Conservation (phyloP, 2,113 vertebrate species). For the Plestiodon gilberti region DNA sequence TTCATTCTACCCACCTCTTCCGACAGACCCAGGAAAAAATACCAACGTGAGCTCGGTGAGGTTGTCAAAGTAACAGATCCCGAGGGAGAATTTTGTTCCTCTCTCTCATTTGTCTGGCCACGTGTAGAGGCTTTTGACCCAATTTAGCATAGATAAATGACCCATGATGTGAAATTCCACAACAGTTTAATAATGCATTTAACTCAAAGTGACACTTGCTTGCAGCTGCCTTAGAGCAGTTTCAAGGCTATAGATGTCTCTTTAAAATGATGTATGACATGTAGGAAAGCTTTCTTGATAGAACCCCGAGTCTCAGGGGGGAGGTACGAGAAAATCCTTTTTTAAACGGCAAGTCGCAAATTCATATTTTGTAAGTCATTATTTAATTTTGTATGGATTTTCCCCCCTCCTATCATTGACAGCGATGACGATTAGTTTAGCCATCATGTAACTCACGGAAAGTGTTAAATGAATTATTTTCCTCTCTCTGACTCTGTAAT, state of each 20-base stretch:
- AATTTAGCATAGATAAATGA: slow-evolving; percentile 96
- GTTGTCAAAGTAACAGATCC: slow-evolving; percentile 71
- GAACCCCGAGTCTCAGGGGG: slow-evolving; percentile 65
- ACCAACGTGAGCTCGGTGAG: slow-evolving; percentile 63
- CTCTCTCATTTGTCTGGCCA: slow-evolving; percentile 80
- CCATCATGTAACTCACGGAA: slow-evolving; percentile 54
- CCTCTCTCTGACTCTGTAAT: slow-evolving; percentile 17
- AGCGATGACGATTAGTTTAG: slow-evolving; percentile 60
- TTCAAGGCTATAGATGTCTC: slow-evolving; percentile 84
- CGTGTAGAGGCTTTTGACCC: slow-evolving; percentile 87
- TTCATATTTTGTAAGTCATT: slow-evolving; percentile 67
- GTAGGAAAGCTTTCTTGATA: slow-evolving; percentile 72
- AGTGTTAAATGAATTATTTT: slow-evolving; percentile 66
- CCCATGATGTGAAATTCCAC: slow-evolving; percentile 86
- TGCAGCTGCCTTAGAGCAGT: slow-evolving; percentile 89
- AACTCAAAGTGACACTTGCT: slow-evolving; percentile 98
- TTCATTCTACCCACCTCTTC: slow-evolving; percentile 21
- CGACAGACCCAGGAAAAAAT: slow-evolving; percentile 58
- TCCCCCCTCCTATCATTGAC: slow-evolving; percentile 57
- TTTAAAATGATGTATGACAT: slow-evolving; percentile 93
- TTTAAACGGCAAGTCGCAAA: slow-evolving; percentile 69
- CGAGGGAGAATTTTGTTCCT: slow-evolving; percentile 74
- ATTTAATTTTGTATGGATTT: slow-evolving; percentile 73
- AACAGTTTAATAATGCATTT: slow-evolving; percentile 87
- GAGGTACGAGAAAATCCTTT: slow-evolving; percentile 73